A percentile compares a stretch with the other conserved stretches of the same genome.
Conservation (phyloP, 2,113 vertebrate species). For the Illadopsis cleaveri region DNA sequence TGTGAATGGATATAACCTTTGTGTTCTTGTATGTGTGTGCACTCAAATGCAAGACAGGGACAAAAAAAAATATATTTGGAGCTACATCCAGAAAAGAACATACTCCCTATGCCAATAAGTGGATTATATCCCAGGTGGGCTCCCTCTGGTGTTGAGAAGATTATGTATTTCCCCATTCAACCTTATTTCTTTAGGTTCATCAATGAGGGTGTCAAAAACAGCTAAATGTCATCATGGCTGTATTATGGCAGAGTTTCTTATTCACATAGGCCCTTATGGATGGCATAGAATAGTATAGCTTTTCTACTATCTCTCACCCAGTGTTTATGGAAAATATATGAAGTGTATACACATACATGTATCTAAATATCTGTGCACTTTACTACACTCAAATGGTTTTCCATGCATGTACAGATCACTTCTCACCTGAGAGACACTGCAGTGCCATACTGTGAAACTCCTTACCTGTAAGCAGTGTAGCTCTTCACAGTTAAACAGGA, state of each 20-base stretch:
- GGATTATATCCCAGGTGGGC: neutral
- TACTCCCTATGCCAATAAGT: neutral
- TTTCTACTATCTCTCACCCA: neutral
- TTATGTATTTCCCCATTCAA: neutral
- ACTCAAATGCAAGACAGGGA: neutral
- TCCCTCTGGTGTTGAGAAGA: conserved; percentile 58
- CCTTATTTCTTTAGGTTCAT: neutral
- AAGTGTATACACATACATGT: fast-evolving
- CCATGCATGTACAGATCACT: neutral
- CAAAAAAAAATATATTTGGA: neutral
- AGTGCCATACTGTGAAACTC: neutral
- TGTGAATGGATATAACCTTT: neutral
- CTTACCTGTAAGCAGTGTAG: neutral
- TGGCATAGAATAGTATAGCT: neutral
- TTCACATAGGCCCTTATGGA: neutral
- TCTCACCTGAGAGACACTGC: neutral
- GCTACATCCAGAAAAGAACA: neutral
- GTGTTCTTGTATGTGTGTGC: too few species aligned
- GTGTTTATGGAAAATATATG: neutral
- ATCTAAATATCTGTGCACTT: neutral
- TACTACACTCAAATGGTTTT: neutral
- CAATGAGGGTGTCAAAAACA: neutral
- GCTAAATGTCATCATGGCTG: neutral
- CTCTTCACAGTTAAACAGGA: neutral
- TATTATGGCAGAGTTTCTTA: neutral